Conservation (phyloP, 2,113 vertebrate genomes). For the Spheniscus mendiculus region DNA sequence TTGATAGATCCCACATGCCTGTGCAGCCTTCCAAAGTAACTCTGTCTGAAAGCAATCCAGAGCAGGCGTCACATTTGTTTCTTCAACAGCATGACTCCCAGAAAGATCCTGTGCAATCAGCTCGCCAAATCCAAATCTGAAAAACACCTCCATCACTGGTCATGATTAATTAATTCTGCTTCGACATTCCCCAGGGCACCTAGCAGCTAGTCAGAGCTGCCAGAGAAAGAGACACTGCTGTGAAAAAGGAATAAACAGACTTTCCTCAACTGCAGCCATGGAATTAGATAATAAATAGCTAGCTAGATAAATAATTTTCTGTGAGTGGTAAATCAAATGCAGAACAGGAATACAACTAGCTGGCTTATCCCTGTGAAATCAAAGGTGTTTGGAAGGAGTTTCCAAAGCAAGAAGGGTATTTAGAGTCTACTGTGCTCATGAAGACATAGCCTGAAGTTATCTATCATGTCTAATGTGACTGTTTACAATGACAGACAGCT, state of each 20-base stretch:
- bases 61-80: background rate
- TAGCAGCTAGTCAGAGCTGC: slow-evolving; percentile 24
- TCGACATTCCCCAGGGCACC: slow-evolving; percentile 28
- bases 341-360: background rate
- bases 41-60: slow-evolving; percentile 2
- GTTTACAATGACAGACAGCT: background rate
- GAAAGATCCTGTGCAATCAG: background rate
- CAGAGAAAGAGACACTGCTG: slow-evolving; percentile 14
- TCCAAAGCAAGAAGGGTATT: background rate
- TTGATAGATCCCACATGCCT: background rate
- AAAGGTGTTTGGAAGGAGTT: slow-evolving; percentile 12
- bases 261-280: background rate
- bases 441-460: slow-evolving; percentile 10
- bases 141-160: slow-evolving; percentile 46
- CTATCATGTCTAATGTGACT: background rate
- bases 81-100: background rate
- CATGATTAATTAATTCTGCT: slow-evolving; percentile 63
- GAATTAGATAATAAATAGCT: slow-evolving; percentile 40
- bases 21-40: background rate
- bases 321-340: slow-evolving; percentile 18
- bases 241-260: slow-evolving; percentile 18
- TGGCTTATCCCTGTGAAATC: slow-evolving; percentile 11
- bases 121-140: slow-evolving; percentile 23
- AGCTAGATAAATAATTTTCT: slow-evolving; percentile 11
- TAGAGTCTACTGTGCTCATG: background rate